phyloP scores from a whole-genome alignment of 2,113 vertebrate species.

The Barnardius zonarius region DNA sequence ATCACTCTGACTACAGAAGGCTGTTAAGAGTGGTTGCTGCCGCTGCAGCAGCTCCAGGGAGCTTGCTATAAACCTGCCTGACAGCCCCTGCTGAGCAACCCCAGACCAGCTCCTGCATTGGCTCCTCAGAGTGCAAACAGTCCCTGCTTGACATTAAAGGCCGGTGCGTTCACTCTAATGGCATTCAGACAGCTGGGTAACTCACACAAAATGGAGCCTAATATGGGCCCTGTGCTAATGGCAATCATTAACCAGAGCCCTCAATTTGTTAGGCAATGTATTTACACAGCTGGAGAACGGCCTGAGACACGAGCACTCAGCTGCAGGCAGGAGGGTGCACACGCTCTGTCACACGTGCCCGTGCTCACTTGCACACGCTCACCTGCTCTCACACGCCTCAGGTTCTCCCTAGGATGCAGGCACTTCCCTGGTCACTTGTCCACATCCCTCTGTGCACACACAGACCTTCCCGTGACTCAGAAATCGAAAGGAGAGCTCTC shows the following conservation, averaged over 20 bases:
- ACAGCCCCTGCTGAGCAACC: slow-evolving; percentile 34
- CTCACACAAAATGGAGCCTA: neutral
- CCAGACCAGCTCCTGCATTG: slow-evolving; percentile 16
- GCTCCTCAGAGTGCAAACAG: neutral
- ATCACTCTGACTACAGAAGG: neutral
- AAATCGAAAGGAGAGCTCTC: neutral
- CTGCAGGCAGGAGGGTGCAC: neutral
- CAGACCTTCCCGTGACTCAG: neutral
- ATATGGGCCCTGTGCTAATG: neutral
- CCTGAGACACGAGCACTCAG: neutral
- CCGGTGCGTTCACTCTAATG: slow-evolving; percentile 16
- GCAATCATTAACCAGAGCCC: slow-evolving; percentile 44
- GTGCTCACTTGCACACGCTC: neutral
- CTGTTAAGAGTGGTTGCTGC: neutral
- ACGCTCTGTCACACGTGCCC: neutral
- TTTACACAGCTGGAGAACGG: slow-evolving; percentile 48
- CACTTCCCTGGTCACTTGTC: neutral
- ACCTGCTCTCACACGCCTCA: neutral
- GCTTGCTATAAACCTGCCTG: slow-evolving; percentile 25
- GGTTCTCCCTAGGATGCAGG: neutral
- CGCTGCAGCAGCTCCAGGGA: neutral
- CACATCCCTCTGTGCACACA: neutral
- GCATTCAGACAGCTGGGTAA: slow-evolving; percentile 1
- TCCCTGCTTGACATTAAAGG: neutral
- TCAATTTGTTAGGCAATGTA: slow-evolving; percentile 24